These are phyloP conservation scores for Xiphophorus hellerii DNA, from an alignment of 2,113 vertebrate species.

Conservation along the genomic window DNA sequence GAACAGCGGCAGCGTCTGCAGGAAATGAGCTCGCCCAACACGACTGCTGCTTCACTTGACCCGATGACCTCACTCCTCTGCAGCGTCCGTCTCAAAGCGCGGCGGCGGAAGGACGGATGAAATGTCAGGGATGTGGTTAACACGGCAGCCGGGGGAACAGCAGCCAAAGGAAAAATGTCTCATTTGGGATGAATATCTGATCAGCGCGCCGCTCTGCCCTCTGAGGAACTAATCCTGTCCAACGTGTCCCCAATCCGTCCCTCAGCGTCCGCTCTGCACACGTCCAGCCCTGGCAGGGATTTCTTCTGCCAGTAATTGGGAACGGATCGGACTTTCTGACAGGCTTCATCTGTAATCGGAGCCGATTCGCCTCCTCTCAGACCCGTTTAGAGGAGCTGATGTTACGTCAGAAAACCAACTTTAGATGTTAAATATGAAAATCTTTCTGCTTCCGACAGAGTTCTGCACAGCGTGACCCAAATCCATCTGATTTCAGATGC, in stretches of 20 bases:
- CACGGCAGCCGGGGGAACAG: not conserved
- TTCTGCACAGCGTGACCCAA: slow-evolving; percentile 36
- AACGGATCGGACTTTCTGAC: slow-evolving; percentile 2
- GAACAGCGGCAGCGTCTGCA: not conserved
- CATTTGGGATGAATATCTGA: slow-evolving; percentile 22
- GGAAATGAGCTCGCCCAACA: slow-evolving; percentile 42
- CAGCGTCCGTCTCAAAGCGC: not conserved
- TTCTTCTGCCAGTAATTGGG: not conserved
- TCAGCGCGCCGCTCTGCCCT: slow-evolving; percentile 15
- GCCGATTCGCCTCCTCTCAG: not conserved
- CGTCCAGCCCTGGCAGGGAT: slow-evolving; percentile 5
- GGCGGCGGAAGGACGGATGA: not conserved
- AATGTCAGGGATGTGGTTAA: slow-evolving; percentile 28
- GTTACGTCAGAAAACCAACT: not conserved
- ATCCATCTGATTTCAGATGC: slow-evolving; percentile 45
- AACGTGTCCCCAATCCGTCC: slow-evolving; percentile 24
- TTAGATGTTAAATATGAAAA: slow-evolving; percentile 14
- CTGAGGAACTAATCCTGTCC: slow-evolving; percentile 46
- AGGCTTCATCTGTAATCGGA: not conserved
- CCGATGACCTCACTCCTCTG: not conserved
- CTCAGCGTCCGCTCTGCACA: slow-evolving; percentile 6
- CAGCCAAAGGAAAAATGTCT: slow-evolving; percentile 20
- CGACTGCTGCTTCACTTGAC: slow-evolving; percentile 19
- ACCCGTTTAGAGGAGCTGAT: not conserved
- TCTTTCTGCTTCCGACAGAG: slow-evolving; percentile 1